Base-by-base conservation (phyloP, 2,797 vertebrate genomes). In the Alectoris magna region DNA sequence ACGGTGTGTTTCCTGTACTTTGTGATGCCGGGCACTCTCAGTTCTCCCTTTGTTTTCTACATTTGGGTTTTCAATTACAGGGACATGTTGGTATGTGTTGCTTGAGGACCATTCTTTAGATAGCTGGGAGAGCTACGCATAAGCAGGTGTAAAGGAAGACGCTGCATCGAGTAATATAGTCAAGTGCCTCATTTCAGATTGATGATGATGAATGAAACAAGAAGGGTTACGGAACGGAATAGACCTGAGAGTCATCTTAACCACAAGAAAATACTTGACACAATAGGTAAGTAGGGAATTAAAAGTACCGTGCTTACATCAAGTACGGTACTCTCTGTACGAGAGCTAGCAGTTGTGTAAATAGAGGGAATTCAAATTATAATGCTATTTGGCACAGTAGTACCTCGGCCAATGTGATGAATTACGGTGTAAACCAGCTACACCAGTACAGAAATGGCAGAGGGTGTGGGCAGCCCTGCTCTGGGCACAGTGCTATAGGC, bases 331-430 rank as follows among this genome's bases (percentile, higher is more conserved):
- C 13, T 90, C 12, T 90, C 34, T 79, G 34, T 63, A 43, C 29
- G 58, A 79, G 67, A 86, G 83, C 97, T 97, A 93, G 93, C 96
- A 93, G 86, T 96, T 98, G 97, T 98, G 98, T 98, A 97, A 98
- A 98, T 96, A 98, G 98, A 97, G 97, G 93, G 96, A 97, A 98
- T 98, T 98, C 97, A 98, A 97, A 98, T 98, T 97, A 98, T 96
- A 97, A 97, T 98, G 97, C 96, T 96, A 97, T 98, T 98, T 98
- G 98, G 98, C 97, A 98, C 98, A 98, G 96, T 96, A 98, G 97
- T 97, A 98, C 97, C 93, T 97, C 93, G 90, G 97, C 96, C 98
- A 98, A 98, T 98, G 98, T 98, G 98, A 97, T 97, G 98, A 98
- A 97, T 98, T 97, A 96, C 95, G 87, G 97, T 97, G 97, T 97